Evolutionary conservation across 1,140 invertebrate genomes (phyloP).

Genomic region (Lepidurus apus): DNA sequence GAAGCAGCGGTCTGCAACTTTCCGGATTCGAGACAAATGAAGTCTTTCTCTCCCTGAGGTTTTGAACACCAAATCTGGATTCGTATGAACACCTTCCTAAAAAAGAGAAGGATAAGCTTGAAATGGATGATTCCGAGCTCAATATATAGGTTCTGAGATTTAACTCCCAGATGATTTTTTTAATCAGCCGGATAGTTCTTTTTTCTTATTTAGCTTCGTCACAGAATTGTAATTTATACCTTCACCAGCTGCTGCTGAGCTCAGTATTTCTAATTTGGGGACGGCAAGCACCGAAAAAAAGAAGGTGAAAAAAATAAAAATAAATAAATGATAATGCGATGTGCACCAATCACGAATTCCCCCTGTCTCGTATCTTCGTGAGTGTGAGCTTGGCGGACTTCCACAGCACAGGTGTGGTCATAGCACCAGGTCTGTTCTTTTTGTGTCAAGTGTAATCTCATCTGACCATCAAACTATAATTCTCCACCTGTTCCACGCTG

Average conservation of each 20-base stretch:
- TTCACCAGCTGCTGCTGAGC: slow-evolving; percentile 5
- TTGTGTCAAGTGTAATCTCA: not conserved
- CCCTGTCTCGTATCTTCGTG: not conserved
- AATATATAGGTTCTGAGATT: not conserved
- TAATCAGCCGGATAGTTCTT: not conserved
- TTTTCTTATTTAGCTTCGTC: not conserved
- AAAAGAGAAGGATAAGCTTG: not conserved
- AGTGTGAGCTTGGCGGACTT: slow-evolving; percentile 13
- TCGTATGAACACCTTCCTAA: slow-evolving; percentile 4
- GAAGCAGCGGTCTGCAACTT: not conserved
- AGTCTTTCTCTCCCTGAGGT: not conserved
- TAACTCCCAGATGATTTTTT: not conserved
- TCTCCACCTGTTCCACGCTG: not conserved
- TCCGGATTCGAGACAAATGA: slow-evolving; percentile 7
- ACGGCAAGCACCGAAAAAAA: not conserved
- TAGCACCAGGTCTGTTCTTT: not conserved
- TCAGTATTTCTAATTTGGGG: not conserved
- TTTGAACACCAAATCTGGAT: not conserved
- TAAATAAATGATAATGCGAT: not conserved
- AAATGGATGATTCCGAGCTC: not conserved
- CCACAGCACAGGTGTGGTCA: not conserved
- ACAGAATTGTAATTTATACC: not conserved
- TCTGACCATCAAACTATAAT: slow-evolving; percentile 11
- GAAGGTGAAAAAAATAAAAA: not conserved
- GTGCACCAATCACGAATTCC: not conserved